phyloP scores from a whole-genome alignment of 1,140 invertebrate species.

The Polypedilum vanderplanki region DNA sequence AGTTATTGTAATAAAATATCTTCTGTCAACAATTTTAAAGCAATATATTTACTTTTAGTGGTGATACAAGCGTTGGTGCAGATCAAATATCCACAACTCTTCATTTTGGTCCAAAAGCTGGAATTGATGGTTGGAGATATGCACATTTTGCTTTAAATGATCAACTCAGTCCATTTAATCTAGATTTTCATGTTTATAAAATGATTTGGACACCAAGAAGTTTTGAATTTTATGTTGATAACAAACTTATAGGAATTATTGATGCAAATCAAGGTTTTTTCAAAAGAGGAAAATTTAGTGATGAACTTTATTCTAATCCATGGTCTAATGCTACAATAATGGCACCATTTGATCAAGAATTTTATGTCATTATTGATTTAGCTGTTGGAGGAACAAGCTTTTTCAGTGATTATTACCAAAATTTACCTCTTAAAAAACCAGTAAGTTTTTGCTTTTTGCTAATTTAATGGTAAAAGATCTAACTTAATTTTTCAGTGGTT shows the following conservation, averaged over 20 bases:
- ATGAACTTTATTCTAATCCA: constrained; percentile 29
- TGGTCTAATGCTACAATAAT: constrained; percentile 47
- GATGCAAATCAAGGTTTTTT: constrained; percentile 42
- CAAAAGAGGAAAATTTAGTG: constrained; percentile 35
- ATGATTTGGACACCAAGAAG: constrained; percentile 36
- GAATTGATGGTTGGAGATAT: constrained; percentile 47
- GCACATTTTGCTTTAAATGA: constrained; percentile 46
- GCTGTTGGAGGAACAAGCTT: constrained; percentile 39
- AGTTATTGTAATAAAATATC: too few relatives aligned
- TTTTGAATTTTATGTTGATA: constrained; percentile 42
- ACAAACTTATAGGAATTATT: constrained; percentile 40
- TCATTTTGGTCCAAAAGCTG: constrained; percentile 55
- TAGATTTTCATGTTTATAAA: constrained; percentile 1
- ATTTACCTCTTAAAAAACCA: not conserved
- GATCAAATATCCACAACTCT: constrained; percentile 52
- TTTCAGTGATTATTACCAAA: constrained; percentile 34
- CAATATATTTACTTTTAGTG: too few relatives aligned
- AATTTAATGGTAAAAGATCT: too few relatives aligned
- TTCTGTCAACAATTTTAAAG: too few relatives aligned
- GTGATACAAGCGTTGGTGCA: constrained; percentile 50
- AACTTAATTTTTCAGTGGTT: not conserved
- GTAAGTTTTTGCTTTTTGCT: not conserved
- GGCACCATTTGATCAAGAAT: constrained; percentile 65
- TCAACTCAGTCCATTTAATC: not conserved
- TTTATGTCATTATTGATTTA: constrained; percentile 39